Evolutionary conservation across 2,888 invertebrate genomes (phyloP), one percentile per base, ranked within the genome.

Genomic region (Camponotus fellah): DNA sequence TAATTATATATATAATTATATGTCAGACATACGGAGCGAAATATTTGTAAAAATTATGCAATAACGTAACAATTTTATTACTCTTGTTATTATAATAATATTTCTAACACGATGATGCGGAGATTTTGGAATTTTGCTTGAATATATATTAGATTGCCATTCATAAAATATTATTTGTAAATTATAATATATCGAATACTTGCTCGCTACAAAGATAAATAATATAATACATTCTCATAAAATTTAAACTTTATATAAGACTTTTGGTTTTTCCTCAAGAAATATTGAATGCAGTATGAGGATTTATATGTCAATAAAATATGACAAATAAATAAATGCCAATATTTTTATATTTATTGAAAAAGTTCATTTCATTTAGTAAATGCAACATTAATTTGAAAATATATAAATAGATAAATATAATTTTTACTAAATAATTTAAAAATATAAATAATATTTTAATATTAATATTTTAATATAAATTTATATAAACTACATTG

Each of bases 331-430:
- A 26, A 26, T 26, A 26, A 26, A 26, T 26, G 2, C 2, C 26
- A 26, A 26, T 26, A 64, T 46, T 34, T 14, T 60, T 60, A 43
- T 58, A n/a, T 58, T 72, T 60, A 72, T 72, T 26, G 10, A 60
- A 72, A 43, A 21, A 26, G 12, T n/a, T 26, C 6, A 40, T 64
- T 75, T 62, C 9, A 75, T 62, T 75, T 46, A 49, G 21, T 6
- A 62, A 74, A 32, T 43, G 12, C 60, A 26, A 17, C 26, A 26
- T 10, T 43, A 43, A 43, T 43, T 43, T 43, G 2, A 53, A 53
- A 43, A 43, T 40, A 8, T 40, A 40, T 12, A 43, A 10, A 43
- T 12, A 43, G 43, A 10, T 43, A 43, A 43, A 43, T 43, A 12
- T 0, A 43, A 3, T 43, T 43, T 43, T 43, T 12, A 12, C 43